Conservation (phyloP, 2,113 vertebrate genomes). For the Hydropotes inermis region DNA sequence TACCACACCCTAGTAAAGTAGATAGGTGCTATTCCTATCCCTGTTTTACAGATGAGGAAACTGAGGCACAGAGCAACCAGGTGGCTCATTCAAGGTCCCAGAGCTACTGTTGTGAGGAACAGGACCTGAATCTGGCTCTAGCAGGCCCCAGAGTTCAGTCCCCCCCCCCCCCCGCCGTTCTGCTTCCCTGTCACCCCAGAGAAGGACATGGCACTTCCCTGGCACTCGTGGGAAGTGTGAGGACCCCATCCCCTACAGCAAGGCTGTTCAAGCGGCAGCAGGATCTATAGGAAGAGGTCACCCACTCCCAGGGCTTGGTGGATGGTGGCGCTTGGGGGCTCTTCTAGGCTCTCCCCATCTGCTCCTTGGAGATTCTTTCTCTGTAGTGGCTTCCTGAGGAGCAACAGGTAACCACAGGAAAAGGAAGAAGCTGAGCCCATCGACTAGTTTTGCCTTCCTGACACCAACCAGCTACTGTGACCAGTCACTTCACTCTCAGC, state of each 20-base stretch:
- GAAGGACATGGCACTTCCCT: background rate
- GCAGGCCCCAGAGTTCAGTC: background rate
- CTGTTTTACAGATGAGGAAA: background rate
- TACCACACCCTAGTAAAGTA: background rate
- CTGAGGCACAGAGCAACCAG: background rate
- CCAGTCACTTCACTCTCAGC: background rate
- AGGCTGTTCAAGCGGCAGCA: background rate
- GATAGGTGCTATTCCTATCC: background rate
- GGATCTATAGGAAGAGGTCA: background rate
- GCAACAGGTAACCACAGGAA: background rate
- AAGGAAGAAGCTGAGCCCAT: background rate
- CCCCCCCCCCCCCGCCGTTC: rapidly evolving
- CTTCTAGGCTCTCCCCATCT: background rate
- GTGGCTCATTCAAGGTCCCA: background rate
- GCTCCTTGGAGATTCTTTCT: background rate
- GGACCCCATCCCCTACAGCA: background rate
- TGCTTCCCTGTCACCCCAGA: background rate
- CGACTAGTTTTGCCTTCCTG: background rate
- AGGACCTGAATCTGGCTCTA: background rate
- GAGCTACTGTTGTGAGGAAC: background rate
- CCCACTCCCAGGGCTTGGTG: background rate
- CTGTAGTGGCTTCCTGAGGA: background rate
- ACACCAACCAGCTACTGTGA: background rate
- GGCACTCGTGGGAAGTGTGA: background rate
- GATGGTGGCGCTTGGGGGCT: background rate